These are phyloP conservation scores for Strigamia crassipes DNA, from an alignment of 2,888 invertebrate genomes.

Conservation along the genomic window DNA sequence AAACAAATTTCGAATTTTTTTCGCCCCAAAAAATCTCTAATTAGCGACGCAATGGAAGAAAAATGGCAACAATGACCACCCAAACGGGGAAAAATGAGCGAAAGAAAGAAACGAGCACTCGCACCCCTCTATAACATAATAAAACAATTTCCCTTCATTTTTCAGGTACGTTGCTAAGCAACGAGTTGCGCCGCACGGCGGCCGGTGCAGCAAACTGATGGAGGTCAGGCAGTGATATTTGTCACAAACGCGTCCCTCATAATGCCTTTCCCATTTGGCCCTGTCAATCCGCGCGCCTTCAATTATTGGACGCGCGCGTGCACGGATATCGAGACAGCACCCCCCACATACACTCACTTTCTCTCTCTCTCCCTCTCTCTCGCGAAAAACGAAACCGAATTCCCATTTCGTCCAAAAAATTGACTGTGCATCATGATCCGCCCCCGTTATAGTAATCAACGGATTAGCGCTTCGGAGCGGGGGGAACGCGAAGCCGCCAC, in stretches of 20 bases:
- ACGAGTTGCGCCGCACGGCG: constrained; percentile 2
- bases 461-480: not conserved
- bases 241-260: constrained; percentile 21
- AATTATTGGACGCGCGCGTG: constrained; percentile 21
- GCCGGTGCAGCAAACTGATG: not conserved
- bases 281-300: constrained; percentile 21
- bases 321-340: constrained; percentile 2
- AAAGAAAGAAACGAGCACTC: not conserved
- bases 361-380: not conserved
- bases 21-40: too few species aligned
- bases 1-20: too few species aligned
- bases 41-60: not conserved
- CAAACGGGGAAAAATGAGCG: not conserved
- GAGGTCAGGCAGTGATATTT: constrained; percentile 21
- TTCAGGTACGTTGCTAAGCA: constrained; percentile 11
- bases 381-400: constrained; percentile 14
- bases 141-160: constrained; percentile 11
- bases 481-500: not conserved
- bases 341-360: not conserved
- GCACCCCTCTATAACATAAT: constrained; percentile 12
- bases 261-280: constrained; percentile 21
- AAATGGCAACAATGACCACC: not conserved
- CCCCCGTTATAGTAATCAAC: constrained; percentile 21
- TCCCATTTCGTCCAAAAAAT: constrained; percentile 17
- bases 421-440: constrained; percentile 5